phyloP scores from a whole-genome alignment of 1,140 invertebrate genomes.

The Sminthurides bifidus region DNA sequence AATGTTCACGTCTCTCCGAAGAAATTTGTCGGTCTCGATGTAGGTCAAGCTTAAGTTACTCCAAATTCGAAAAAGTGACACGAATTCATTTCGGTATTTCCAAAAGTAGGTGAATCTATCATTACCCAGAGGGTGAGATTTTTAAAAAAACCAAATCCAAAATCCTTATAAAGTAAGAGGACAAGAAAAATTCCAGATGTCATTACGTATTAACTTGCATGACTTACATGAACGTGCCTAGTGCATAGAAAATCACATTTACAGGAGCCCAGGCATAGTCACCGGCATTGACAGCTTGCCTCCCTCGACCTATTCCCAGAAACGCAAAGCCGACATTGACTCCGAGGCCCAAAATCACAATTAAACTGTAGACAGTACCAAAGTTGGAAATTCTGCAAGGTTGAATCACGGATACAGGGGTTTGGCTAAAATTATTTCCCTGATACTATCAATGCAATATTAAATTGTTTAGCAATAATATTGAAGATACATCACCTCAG shows the following conservation, averaged over 20 bases:
- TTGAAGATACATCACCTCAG: too few relatives aligned
- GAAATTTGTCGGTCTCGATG: neutral
- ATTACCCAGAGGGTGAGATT: too few relatives aligned
- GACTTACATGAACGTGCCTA: neutral
- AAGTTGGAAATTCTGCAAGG: too few relatives aligned
- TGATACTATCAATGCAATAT: too few relatives aligned
- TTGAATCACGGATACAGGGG: too few relatives aligned
- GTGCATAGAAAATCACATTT: neutral
- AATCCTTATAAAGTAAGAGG: neutral
- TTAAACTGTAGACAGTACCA: too few relatives aligned
- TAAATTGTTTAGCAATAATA: too few relatives aligned
- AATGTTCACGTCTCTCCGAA: slow-evolving; percentile 3
- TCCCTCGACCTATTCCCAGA: too few relatives aligned
- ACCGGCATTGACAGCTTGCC: too few relatives aligned
- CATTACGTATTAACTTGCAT: neutral
- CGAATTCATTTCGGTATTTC: neutral
- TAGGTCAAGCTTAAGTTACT: neutral
- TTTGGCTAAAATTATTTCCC: too few relatives aligned
- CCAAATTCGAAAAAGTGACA: neutral
- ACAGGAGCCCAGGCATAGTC: neutral
- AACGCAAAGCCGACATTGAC: too few relatives aligned
- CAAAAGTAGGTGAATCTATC: neutral
- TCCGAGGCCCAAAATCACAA: too few relatives aligned
- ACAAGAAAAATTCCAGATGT: neutral
- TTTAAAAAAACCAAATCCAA: neutral